phyloP scores from a whole-genome alignment of 2,797 vertebrate genomes.

The Coccyzus lansbergi region DNA sequence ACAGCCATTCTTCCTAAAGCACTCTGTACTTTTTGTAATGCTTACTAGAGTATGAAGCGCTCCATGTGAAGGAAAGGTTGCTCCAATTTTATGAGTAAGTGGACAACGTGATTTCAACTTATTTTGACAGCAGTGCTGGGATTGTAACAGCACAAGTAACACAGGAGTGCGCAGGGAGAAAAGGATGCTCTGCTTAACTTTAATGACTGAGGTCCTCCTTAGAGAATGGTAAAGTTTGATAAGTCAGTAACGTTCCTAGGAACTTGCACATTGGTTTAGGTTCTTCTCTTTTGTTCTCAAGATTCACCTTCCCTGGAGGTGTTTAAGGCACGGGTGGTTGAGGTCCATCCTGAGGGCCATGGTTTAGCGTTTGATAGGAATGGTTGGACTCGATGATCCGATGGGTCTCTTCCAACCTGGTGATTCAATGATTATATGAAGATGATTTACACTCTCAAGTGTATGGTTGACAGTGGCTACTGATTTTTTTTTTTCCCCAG shows the following conservation, averaged over 20 bases:
- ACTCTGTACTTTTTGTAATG: conserved; percentile 3
- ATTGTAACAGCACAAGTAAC: neutral
- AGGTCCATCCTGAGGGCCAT: no score
- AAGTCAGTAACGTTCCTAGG: neutral
- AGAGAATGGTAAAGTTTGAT: neutral
- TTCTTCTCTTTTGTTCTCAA: neutral
- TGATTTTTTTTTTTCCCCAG: no score
- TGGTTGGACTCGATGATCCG: no score
- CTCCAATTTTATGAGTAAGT: neutral
- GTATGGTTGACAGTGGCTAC: neutral
- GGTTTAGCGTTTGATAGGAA: no score
- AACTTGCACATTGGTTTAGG: neutral
- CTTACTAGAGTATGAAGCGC: conserved; percentile 34
- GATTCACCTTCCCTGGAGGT: no score
- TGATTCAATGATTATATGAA: no score
- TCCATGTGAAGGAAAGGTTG: neutral
- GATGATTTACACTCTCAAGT: neutral
- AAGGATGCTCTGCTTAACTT: neutral
- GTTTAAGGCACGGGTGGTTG: no score
- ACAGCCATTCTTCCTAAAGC: conserved; percentile 33
- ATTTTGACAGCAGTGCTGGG: neutral
- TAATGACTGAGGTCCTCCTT: neutral
- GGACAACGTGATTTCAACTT: neutral
- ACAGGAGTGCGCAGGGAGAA: neutral
- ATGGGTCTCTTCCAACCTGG: no score